phyloP scores from a whole-genome alignment of 1,140 invertebrate species.

The Nebria ingens region DNA sequence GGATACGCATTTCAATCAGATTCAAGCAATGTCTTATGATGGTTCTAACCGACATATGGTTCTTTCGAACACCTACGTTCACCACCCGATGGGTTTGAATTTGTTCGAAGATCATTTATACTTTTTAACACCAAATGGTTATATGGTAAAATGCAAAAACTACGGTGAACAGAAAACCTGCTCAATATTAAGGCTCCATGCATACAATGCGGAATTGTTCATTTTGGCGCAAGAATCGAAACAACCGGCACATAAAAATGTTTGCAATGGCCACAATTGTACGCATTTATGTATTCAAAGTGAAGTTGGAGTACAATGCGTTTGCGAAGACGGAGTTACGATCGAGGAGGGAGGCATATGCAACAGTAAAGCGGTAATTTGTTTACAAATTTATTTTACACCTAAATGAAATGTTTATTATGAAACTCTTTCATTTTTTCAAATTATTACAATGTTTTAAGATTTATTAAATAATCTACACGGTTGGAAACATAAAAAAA shows the following conservation, averaged over 20 bases:
- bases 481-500: too few species aligned
- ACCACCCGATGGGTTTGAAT: constrained; percentile 37
- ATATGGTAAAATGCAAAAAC: constrained; percentile 43
- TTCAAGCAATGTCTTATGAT: constrained; percentile 55
- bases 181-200: constrained; percentile 28
- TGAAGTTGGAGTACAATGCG: constrained; percentile 37
- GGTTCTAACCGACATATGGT: constrained; percentile 44
- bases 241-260: constrained; percentile 38
- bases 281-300: constrained; percentile 43
- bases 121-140: constrained; percentile 38
- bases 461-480: too few species aligned
- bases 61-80: constrained; percentile 33
- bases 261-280: constrained; percentile 39
- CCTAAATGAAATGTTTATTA: background rate
- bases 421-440: too few species aligned
- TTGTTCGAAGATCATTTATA: constrained; percentile 52
- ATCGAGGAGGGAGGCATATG: constrained; percentile 28
- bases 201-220: constrained; percentile 40
- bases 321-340: constrained; percentile 42
- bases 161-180: constrained; percentile 28
- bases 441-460: too few species aligned
- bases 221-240: constrained; percentile 41
- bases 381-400: background rate
- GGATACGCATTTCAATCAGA: constrained; percentile 46
- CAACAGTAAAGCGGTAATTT: constrained; percentile 9